Evolutionary conservation across 2,888 invertebrate genomes (phyloP), one percentile per base, ranked within the genome.

Genomic region (Polyploca ridens): DNA sequence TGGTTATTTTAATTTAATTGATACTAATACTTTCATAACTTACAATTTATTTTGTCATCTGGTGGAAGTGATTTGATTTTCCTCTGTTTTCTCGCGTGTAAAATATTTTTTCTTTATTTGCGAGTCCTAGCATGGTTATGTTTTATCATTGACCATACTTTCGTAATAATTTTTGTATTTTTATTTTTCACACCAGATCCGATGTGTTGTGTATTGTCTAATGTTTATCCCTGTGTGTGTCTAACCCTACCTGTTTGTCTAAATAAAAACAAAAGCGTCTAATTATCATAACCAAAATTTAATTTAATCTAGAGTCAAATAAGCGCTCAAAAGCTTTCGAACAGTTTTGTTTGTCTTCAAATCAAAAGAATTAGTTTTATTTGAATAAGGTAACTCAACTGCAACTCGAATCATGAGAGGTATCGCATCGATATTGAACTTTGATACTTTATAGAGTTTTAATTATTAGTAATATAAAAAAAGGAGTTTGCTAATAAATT

Each of bases 151-250:
- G 79, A 87, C 80, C 85, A 87, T 84, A 75, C 77, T 77, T 80
- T 54, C 10, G 19, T 19, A 67, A 79, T 87, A 73, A 74, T 74
- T 89, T 89, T 84, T 35, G 86, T 80, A 73, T 82, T 78, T 84
- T 86, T 82, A 85, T 90, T 91, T 44, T 91, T 93, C 94, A 93
- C 94, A 93, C 94, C 94, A 94, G 94, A 94, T 93, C 92, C 91
- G 92, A 92, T 91, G 94, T 94, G 92, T 94, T 97, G 97, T 97
- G 97, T 97, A 96, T 97, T 97, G 97, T 97, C 97, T 97, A 96
- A 96, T 96, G 96, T 96, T 96, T 94, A 96, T 96, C 96, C 97
- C 95, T 97, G 97, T 97, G 97, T 97, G 96, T 97, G 96, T 97
- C 96, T 96, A 93, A 96, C 96, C 95, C 95, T 89, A 93, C 94